Evolutionary conservation across 2,797 vertebrate genomes (phyloP), one percentile per base, ranked within the genome.

Genomic region (Lutjanus campechanus): DNA sequence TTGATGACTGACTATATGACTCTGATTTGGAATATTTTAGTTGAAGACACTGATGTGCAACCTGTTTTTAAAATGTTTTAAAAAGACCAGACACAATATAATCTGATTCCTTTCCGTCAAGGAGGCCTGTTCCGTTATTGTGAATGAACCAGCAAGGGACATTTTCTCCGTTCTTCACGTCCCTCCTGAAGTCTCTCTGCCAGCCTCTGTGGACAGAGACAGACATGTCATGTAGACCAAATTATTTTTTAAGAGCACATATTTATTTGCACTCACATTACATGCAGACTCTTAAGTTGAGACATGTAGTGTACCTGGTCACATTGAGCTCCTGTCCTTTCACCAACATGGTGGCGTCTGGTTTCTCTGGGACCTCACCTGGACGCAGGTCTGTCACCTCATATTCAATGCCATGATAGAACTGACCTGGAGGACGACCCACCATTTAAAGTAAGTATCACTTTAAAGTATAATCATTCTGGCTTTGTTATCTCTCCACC

Each of bases 81-180:
- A 83, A 93, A n/a, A 94, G 89, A 11, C 84, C 90, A 1, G 97
- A 89, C 65, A 97, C 92, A 9, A 97, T 86, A 71, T 99, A 99
- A 83, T 99, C 96, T 0, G 88, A 89, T 62, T 92, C 95, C 43
- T 86, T 70, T 46, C 98, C 97, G 1, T 98, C 97, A 0, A 99
- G 95, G 51, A 99, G 92, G n/a, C 97, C 97, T 22, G 93, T 91
- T 69, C 96, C 97, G 0, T 97, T 98, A 85, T 90, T 91, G 82
- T 98, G 97, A 85, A 98, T 82, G 41, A 99, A 98, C 97, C 98
- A 99, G 91, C 98, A 99, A 50, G 94, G 87, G 58, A 98, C 69
- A 0, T 95, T 93, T 3, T 84, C 76, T 5, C 97, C 96, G 0
- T 91, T 81, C 13, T 84, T 88, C 16, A 91, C 40, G 16, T 97